Evolutionary conservation across 2,113 vertebrate species (phyloP), one percentile per base, ranked within the genome.

Genomic region (Dicrurus megarhynchus): DNA sequence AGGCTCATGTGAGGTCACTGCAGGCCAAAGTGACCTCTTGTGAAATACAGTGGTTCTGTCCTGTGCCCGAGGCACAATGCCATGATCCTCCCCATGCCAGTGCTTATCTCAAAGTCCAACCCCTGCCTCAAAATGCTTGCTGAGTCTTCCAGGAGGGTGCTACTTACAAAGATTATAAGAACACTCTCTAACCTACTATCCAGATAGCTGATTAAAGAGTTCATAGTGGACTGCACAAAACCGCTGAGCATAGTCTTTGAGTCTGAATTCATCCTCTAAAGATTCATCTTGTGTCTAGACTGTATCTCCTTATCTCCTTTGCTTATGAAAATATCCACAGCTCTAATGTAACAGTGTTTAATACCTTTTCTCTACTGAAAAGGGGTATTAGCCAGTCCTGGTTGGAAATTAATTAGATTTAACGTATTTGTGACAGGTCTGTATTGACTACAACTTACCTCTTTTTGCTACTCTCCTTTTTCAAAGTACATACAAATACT

Each of bases 1-100:
- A 55, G 50, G 9, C 7, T 77, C 18, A 6, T 7, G 15, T 32
- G 11, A 3, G 21, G 35, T 20, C 37, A 17, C 10, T 24, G 37
- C 21, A 3, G 6, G 24, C 22, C n/a, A 67, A 63, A 41, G 4
- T 4, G 35, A 57, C 27, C 37, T 33, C 52, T 17, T 49, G 33
- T 0, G 0, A 74, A n/a, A 44, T 28, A 28, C 1, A 1, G 10
- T 0, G 6, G 26, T 19, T 50, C 33, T 65, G n/a, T n/a, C 8
- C 69, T 50, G 12, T 27, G 30, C 28, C 18, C 12, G 0, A 60
- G 13, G 24, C 37, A 1, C 39, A 85, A 0, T 3, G 28, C 39
- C 30, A 50, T 0, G 1, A 16, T 50, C 19, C 7, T n/a, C 26
- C 28, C 50, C 46, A 5, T 0, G 0, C 13, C 33, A 24, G 52